phyloP scores from a whole-genome alignment of 2,113 vertebrate genomes.

The Butorides virescens region DNA sequence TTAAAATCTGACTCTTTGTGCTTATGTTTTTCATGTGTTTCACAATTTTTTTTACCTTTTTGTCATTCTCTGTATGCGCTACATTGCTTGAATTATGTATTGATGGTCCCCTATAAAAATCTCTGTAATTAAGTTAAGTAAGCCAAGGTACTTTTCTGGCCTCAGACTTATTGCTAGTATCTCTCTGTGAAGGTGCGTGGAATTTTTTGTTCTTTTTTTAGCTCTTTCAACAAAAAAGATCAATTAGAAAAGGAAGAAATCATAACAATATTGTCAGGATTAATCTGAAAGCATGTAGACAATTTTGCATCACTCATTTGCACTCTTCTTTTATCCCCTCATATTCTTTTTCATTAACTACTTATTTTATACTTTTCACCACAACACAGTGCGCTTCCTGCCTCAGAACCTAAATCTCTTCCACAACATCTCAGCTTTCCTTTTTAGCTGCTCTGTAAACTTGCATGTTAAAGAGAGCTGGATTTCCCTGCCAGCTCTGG shows the following conservation, averaged over 20 bases:
- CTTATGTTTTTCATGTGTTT: neutral
- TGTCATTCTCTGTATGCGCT: neutral
- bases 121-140: neutral
- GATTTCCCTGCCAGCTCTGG: neutral
- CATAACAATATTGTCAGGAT: neutral
- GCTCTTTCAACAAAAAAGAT: neutral
- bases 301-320: neutral
- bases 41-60: neutral
- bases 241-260: neutral
- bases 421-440: neutral
- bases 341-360: neutral
- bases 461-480: neutral
- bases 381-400: neutral
- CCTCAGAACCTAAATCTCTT: neutral
- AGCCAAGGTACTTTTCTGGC: neutral
- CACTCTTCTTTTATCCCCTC: neutral
- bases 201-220: neutral
- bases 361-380: neutral
- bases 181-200: neutral
- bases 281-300: neutral
- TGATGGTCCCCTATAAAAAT: neutral
- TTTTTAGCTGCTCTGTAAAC: neutral
- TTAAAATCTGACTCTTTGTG: neutral
- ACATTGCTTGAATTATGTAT: neutral
- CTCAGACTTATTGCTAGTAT: neutral